These are phyloP conservation scores for Myathropa florea DNA, from an alignment of 2,888 invertebrate genomes.

Conservation along the genomic window DNA sequence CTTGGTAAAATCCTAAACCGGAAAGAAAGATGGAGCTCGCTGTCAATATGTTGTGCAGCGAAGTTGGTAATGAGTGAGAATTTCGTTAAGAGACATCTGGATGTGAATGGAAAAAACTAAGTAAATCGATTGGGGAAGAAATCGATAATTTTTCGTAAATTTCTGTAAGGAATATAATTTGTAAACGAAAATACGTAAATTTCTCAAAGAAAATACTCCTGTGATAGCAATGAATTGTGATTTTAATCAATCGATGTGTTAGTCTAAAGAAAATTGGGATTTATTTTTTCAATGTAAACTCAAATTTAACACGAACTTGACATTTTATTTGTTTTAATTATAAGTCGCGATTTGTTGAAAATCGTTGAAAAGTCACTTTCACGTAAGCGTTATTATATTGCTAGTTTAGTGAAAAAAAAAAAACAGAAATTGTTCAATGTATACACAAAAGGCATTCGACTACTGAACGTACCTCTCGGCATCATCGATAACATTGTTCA, in stretches of 20 bases:
- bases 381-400: too few relatives aligned
- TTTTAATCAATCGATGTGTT: too few relatives aligned
- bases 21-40: constrained; percentile 81
- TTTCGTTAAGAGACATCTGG: constrained; percentile 25
- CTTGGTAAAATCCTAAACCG: constrained; percentile 82
- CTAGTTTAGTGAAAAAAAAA: too few relatives aligned
- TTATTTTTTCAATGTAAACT: too few relatives aligned
- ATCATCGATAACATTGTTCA: not conserved
- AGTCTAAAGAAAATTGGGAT: too few relatives aligned
- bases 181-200: too few relatives aligned
- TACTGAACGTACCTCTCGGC: not conserved
- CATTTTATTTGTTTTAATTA: too few relatives aligned
- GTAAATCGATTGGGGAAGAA: not conserved
- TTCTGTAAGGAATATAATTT: not conserved
- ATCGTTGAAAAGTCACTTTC: too few relatives aligned
- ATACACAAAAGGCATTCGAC: not conserved
- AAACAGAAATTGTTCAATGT: too few relatives aligned
- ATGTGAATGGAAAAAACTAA: not conserved
- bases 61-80: constrained; percentile 71
- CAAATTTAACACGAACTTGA: too few relatives aligned
- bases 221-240: too few relatives aligned
- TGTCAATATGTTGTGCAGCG: constrained; percentile 57
- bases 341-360: too few relatives aligned
- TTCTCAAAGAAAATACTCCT: not conserved
- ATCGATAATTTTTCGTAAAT: not conserved